phyloP scores from a whole-genome alignment of 2,888 invertebrate species.

The Nemoura dubitans region DNA sequence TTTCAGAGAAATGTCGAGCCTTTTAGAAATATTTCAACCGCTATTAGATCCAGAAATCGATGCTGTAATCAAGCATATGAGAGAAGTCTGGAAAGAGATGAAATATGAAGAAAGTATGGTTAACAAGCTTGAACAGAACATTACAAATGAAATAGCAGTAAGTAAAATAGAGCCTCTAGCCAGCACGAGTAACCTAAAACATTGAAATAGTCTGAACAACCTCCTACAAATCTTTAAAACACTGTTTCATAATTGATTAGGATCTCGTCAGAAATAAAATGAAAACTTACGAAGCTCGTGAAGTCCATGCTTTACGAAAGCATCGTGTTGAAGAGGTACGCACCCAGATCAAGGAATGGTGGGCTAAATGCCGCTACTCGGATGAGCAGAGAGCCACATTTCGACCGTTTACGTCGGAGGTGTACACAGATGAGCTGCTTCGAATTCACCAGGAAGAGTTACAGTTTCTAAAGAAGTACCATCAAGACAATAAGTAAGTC shows the following conservation, averaged over 20 bases:
- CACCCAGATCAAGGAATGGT: slow-evolving; percentile 58
- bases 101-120: not conserved
- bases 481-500: slow-evolving; percentile 25
- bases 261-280: not conserved
- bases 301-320: not conserved
- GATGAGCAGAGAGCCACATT: slow-evolving; percentile 52
- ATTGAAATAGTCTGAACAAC: too few relatives aligned
- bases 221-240: too few relatives aligned
- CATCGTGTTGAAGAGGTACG: slow-evolving; percentile 55
- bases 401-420: slow-evolving; percentile 54
- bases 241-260: not conserved
- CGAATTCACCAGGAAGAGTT: slow-evolving; percentile 59
- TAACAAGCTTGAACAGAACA: not conserved
- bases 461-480: slow-evolving; percentile 52
- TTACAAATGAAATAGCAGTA: not conserved
- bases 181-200: not conserved
- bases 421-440: slow-evolving; percentile 59
- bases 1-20: not conserved
- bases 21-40: not conserved
- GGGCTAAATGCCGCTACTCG: slow-evolving; percentile 60
- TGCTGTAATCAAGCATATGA: not conserved
- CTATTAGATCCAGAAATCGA: not conserved
- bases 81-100: not conserved
- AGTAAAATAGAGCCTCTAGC: not conserved
- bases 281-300: not conserved